phyloP scores from a whole-genome alignment of 2,797 vertebrate species.

The Allobates femoralis region DNA sequence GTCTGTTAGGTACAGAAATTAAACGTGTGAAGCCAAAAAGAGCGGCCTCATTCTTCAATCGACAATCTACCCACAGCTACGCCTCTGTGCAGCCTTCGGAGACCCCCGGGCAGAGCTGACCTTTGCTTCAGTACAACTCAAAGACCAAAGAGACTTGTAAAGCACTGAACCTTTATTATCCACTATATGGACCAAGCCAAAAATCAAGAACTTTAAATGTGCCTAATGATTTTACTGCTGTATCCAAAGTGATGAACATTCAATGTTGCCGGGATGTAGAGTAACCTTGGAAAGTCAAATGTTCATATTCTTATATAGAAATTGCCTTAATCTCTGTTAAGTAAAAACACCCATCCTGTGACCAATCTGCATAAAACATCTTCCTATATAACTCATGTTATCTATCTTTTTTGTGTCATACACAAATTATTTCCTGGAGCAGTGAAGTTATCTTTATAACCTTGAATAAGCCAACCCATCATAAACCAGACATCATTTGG shows the following conservation, averaged over 20 bases:
- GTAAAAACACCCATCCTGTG: not conserved
- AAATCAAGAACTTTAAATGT: not conserved
- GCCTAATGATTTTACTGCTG: constrained; percentile 10
- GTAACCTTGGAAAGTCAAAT: not conserved
- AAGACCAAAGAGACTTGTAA: constrained; percentile 45
- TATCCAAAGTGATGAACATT: constrained; percentile 12
- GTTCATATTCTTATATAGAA: not conserved
- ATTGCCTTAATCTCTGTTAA: not conserved
- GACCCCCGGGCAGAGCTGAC: constrained; percentile 83
- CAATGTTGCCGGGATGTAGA: not conserved
- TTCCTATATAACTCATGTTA: not conserved
- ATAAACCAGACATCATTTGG: not conserved
- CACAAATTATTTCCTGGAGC: not conserved
- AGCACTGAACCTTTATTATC: constrained; percentile 24
- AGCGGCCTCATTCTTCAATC: constrained; percentile 86
- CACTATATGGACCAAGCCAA: constrained; percentile 51
- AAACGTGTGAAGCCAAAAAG: constrained; percentile 89
- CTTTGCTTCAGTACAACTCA: not conserved
- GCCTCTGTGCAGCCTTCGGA: constrained; percentile 81
- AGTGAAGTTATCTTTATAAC: not conserved
- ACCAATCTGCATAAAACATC: not conserved
- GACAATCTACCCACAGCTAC: constrained; percentile 79
- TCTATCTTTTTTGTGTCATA: not conserved
- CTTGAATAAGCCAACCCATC: not conserved
- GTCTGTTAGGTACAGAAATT: constrained; percentile 84